phyloP scores from a whole-genome alignment of 1,140 invertebrate genomes.

The Heterodera schachtii region DNA sequence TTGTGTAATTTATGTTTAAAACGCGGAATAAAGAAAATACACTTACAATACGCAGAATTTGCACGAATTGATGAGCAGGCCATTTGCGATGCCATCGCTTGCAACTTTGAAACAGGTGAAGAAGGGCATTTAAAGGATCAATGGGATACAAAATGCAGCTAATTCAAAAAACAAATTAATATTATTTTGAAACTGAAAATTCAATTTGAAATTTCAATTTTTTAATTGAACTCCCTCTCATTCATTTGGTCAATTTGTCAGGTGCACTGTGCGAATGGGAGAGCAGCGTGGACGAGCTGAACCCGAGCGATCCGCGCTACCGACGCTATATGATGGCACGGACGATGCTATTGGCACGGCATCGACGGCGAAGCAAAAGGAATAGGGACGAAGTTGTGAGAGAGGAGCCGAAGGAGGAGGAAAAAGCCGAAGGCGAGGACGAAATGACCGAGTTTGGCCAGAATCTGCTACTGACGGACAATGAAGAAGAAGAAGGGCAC shows the following conservation, averaged over 20 bases:
- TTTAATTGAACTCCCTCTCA: background rate
- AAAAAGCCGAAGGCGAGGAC: background rate
- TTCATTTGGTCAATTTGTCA: conserved; percentile 2
- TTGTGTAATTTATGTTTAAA: background rate
- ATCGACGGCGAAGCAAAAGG: conserved; percentile 24
- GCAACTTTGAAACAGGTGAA: conserved; percentile 45
- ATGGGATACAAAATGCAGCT: background rate
- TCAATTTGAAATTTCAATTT: too few relatives aligned
- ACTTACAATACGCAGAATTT: conserved; percentile 17
- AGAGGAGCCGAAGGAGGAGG: background rate
- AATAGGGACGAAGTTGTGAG: conserved; percentile 6
- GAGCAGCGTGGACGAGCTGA: conserved; percentile 42
- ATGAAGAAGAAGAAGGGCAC: background rate
- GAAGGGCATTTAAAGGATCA: background rate
- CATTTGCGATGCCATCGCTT: conserved; percentile 44
- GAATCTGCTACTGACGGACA: background rate
- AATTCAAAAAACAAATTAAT: background rate
- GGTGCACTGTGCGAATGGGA: conserved; percentile 47
- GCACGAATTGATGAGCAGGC: conserved; percentile 39
- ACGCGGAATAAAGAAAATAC: background rate
- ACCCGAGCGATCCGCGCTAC: conserved; percentile 38
- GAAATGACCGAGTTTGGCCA: background rate
- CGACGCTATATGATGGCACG: conserved; percentile 26
- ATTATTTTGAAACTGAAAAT: too few relatives aligned
- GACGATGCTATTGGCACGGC: conserved; percentile 13